These are phyloP conservation scores for Lepidocyrtinus sp. DNA, from an alignment of 2,888 invertebrate species.

Conservation along the genomic window DNA sequence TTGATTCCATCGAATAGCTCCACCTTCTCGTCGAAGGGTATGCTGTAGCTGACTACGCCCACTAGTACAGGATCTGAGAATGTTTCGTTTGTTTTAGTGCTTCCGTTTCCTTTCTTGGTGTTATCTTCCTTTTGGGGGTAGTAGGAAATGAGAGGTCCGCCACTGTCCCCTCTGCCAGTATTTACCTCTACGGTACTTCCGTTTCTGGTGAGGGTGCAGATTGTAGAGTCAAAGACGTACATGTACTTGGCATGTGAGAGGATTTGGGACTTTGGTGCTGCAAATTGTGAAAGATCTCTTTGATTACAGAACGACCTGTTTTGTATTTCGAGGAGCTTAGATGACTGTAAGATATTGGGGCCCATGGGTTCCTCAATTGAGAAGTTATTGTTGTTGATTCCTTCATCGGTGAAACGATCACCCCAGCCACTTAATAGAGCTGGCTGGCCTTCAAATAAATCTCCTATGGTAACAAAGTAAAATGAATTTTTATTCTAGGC, in stretches of 20 bases:
- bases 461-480: too few species aligned
- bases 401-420: conserved; percentile 38
- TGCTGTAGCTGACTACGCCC: conserved; percentile 66
- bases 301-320: conserved; percentile 57
- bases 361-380: conserved; percentile 31
- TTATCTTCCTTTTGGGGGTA: not conserved
- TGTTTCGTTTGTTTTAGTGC: not conserved
- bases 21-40: conserved; percentile 38
- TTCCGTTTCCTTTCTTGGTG: not conserved
- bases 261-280: conserved; percentile 33
- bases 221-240: conserved; percentile 58
- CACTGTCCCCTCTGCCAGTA: conserved; percentile 64
- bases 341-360: conserved; percentile 57
- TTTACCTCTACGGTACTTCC: conserved; percentile 38
- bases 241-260: conserved; percentile 60
- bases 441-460: conserved; percentile 52
- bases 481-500: not conserved
- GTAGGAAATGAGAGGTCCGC: conserved; percentile 59
- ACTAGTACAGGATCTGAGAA: conserved; percentile 50
- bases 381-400: conserved; percentile 28
- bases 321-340: conserved; percentile 54
- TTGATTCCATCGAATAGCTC: conserved; percentile 32
- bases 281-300: conserved; percentile 47
- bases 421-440: conserved; percentile 65
- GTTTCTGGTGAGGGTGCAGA: conserved; percentile 61